Conservation (phyloP, 1,140 invertebrate genomes). For the Daktulosphaira vitifoliae region DNA sequence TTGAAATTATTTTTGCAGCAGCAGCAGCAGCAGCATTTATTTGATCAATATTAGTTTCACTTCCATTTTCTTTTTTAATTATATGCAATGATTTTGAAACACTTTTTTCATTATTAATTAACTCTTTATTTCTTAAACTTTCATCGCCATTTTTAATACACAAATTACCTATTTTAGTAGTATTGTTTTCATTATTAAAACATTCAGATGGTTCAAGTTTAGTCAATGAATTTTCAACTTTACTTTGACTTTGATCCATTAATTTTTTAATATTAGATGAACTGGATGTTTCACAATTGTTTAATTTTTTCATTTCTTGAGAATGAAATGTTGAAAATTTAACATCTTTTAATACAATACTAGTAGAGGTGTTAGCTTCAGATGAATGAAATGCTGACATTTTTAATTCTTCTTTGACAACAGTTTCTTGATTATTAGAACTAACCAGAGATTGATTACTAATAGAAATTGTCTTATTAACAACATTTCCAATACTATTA, state of each 20-base stretch:
- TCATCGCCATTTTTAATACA: too few species aligned
- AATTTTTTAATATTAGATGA: background rate
- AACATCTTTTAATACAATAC: background rate
- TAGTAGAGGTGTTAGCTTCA: background rate
- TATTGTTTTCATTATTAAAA: background rate
- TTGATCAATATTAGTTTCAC: background rate
- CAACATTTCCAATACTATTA: background rate
- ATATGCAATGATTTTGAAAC: conserved; percentile 1
- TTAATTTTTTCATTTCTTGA: background rate
- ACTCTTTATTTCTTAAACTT: too few species aligned
- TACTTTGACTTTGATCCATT: conserved; percentile 9
- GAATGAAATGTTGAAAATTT: conserved; percentile 1
- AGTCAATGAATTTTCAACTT: background rate
- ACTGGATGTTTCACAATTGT: background rate
- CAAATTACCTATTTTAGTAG: too few species aligned
- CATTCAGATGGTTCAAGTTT: background rate
- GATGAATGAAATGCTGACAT: background rate
- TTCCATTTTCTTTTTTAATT: background rate
- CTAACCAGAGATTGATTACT: background rate
- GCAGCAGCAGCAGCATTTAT: conserved; percentile 2
- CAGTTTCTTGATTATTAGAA: background rate
- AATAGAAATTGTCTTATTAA: background rate
- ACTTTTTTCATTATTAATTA: background rate
- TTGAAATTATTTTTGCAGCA: conserved; percentile 16
- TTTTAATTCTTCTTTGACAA: conserved; percentile 1